phyloP scores from a whole-genome alignment of 2,797 vertebrate species.

The Anguilla obscura region DNA sequence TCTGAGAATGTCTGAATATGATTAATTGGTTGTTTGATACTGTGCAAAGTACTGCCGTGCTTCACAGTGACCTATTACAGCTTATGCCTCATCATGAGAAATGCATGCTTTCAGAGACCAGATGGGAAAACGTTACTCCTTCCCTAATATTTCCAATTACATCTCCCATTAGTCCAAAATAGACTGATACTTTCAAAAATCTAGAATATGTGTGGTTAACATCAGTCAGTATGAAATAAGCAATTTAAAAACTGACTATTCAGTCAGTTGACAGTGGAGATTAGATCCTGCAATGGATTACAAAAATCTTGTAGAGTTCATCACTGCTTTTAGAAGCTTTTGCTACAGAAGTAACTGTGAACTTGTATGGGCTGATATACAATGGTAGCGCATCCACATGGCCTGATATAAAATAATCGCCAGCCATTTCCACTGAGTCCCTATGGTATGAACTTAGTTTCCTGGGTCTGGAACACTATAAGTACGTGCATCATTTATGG shows the following conservation, averaged over 20 bases:
- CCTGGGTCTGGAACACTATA: neutral
- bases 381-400: neutral
- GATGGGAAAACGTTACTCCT: constrained; percentile 31
- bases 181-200: neutral
- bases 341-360: neutral
- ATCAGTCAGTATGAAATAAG: neutral
- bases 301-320: neutral
- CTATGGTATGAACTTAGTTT: constrained; percentile 18
- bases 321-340: neutral
- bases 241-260: neutral
- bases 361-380: neutral
- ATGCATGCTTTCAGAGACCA: constrained; percentile 34
- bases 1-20: constrained; percentile 42
- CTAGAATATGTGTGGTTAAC: neutral
- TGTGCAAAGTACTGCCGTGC: constrained; percentile 50
- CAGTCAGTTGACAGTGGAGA: neutral
- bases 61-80: constrained; percentile 51
- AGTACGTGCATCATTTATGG: constrained; percentile 19
- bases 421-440: neutral
- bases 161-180: neutral
- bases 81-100: constrained; percentile 47
- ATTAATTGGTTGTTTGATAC: constrained; percentile 62
- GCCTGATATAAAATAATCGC: neutral
- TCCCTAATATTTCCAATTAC: neutral
- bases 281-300: neutral